Base-by-base conservation (phyloP, 2,888 invertebrate species). In the Lissocephala sabroskyi region DNA sequence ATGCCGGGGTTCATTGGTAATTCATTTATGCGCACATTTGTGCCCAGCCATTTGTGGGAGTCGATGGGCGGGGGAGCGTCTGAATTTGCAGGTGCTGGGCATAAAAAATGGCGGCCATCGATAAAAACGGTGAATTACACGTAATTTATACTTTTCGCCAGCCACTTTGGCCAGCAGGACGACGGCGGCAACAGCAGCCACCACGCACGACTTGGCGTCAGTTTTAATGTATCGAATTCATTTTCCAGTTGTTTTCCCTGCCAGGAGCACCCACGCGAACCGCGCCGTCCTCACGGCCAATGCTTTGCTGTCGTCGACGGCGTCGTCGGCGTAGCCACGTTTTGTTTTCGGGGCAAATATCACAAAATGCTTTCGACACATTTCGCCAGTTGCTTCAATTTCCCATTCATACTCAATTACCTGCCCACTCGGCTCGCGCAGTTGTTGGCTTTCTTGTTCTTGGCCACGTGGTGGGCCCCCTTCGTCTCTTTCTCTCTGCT, bases 221-320 rank as follows among this genome's bases (percentile, higher is more conserved):
- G n/a, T 61, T 74, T 77, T 71, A 71, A 76, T 71, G 77, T 71
- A 76, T 77, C 77, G 70, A 76, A 71, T 71, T 74, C 70, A 68
- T 71, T 71, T 71, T 71, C 77, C 70, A 77, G 59, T 63, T 76
- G 66, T 74, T 64, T 77, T 74, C 65, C 52, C 57, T 67, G 66
- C 75, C 67, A 70, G 57, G n/a, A n/a, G n/a, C n/a, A n/a, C n/a
- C n/a, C n/a, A n/a, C n/a, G n/a, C n/a, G n/a, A n/a, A n/a, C 14
- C 30, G 18, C 16, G 32, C 35, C 29, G 9, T 18, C 23, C 11
- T 11, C n/a, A n/a, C n/a, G n/a, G n/a, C n/a, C n/a, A n/a, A n/a
- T n/a, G 26, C 23, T 16, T 7, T 11, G n/a, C 36, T 36, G 14
- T 17, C 17, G 16, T 17, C 11, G 18, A 5, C 10, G 3, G 11